Conservation (phyloP, 2,888 invertebrate species). For the Eupithecia pulchellata region DNA sequence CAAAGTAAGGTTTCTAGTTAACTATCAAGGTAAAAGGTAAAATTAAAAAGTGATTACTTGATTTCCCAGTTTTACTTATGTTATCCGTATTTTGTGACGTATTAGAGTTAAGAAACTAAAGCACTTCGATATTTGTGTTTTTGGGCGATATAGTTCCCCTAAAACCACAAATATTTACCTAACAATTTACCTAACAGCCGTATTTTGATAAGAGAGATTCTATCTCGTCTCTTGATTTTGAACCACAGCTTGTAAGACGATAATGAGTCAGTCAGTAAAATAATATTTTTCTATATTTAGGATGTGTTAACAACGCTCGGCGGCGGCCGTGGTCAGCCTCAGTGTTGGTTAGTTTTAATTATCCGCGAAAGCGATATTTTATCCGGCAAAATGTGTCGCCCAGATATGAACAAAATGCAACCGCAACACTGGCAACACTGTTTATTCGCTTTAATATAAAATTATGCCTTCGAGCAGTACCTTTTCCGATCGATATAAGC, state of each 20-base stretch:
- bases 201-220: not conserved
- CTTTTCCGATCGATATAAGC: not conserved
- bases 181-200: not conserved
- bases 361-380: constrained; percentile 72
- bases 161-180: too few species aligned
- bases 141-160: too few species aligned
- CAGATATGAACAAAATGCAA: constrained; percentile 61
- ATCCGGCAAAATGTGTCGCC: constrained; percentile 65
- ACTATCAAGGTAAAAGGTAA: too few species aligned
- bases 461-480: constrained; percentile 39
- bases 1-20: too few species aligned
- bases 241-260: not conserved
- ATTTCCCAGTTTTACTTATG: too few species aligned
- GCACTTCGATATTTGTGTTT: too few species aligned
- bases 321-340: constrained; percentile 55
- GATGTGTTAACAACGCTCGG: constrained; percentile 61
- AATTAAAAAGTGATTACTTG: too few species aligned
- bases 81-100: too few species aligned
- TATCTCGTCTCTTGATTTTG: not conserved
- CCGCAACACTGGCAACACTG: constrained; percentile 57
- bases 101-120: too few species aligned
- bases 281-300: constrained; percentile 5
- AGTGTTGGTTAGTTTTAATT: constrained; percentile 74
- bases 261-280: not conserved
- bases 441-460: constrained; percentile 51